Base-by-base conservation (phyloP, 2,797 vertebrate species). In the Spinus pinus region DNA sequence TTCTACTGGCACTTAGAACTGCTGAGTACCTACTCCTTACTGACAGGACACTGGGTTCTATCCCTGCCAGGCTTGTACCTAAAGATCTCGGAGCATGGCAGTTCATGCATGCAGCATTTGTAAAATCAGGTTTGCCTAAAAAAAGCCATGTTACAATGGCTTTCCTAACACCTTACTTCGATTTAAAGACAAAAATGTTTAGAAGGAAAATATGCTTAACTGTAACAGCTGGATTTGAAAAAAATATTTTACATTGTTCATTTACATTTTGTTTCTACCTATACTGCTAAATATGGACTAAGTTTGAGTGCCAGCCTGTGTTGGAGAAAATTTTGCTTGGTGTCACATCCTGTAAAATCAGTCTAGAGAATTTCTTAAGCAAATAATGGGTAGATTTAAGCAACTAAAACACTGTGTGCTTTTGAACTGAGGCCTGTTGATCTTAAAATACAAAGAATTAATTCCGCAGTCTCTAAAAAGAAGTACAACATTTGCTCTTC, bases 401-500 rank as follows among this genome's bases (percentile, higher is more conserved):
- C 5, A 17, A 41, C 39, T 89, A 31, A 91, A 82, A 39, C 66
- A 53, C 39, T 37, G 5, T 20, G 21, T 23, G 1, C 44, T 85
- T 91, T 89, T 6, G 33, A 90, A 37, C 1, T 8, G 60, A 86
- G 44, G n/a, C 53, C 46, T 83, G 46, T 81, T 88, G 20, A 60
- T 90, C 56, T 81, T 73, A 16, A 56, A 85, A 60, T 67, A 77
- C 69, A 72, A 82, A 77, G 39, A 61, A 90, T 66, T 87, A 84
- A 92, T 93, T 84, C 49, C 28, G 46, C 1, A 0, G 25, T 83
- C 60, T 92, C 54, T 74, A 41, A 66, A 91, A 89, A 86, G 95
- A 58, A 88, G 47, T 47, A 89, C 44, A 95, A n/a, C 74, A 49
- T 93, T 88, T 92, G 86, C 74, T 91, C 39, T 88, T 93, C 58